phyloP scores from a whole-genome alignment of 2,797 vertebrate species.

The Iguana delicatissima region DNA sequence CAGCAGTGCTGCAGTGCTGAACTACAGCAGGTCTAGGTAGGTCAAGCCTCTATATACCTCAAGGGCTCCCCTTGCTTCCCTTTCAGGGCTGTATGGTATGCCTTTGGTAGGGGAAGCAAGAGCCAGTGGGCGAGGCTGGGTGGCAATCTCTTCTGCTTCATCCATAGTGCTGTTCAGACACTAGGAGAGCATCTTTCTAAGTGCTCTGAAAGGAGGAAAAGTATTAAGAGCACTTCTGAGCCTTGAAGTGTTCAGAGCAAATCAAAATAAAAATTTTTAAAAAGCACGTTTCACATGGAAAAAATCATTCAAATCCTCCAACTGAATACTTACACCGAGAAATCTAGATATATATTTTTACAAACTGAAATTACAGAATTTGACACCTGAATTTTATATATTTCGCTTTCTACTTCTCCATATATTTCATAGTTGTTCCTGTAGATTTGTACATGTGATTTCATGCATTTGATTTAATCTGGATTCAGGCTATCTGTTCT shows the following conservation, averaged over 20 bases:
- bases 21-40: slow-evolving; percentile 1
- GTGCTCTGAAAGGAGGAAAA: not conserved
- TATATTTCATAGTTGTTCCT: not conserved
- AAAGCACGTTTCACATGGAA: not conserved
- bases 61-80: not conserved
- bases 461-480: not conserved
- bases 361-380: not conserved
- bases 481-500: not conserved
- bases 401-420: not conserved
- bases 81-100: not conserved
- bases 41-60: not conserved
- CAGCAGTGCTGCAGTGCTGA: not conserved
- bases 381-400: not conserved
- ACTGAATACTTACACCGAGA: not conserved
- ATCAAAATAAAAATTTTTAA: not conserved
- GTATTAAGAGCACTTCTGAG: too few species aligned
- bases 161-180: not conserved
- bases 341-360: not conserved
- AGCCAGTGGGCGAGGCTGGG: not conserved
- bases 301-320: not conserved
- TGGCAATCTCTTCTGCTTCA: not conserved
- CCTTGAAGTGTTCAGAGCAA: not conserved
- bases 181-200: not conserved
- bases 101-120: not conserved
- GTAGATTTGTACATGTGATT: not conserved